Base-by-base conservation (phyloP, 2,888 invertebrate species). In the Oscheius sp. region DNA sequence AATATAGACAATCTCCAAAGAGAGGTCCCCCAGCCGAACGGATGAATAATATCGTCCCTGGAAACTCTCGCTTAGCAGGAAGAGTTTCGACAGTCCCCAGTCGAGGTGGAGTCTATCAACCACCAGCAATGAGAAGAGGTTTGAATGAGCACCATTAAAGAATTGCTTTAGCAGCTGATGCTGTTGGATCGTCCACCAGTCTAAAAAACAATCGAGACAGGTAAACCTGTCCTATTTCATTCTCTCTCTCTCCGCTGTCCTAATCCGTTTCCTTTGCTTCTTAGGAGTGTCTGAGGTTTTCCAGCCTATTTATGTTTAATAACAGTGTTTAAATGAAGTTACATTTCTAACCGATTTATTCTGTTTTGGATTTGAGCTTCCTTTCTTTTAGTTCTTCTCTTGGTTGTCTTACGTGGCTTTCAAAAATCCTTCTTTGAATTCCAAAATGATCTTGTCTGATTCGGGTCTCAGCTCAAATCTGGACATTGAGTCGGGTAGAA, bases 121-220 rank as follows among this genome's bases (percentile, higher is more conserved):
- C 64, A 20, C 64, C 64, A n/a, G 64, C 50, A 3, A 34, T 48
- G 34, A 48, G 64, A 48, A 25, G 61, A 61, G 37, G 55, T 55
- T n/a, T 2, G 53, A 34, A 34, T 10, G 6, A 34, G 37, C 37
- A 34, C 37, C 6, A 34, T 10, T 10, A 34, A 34, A 4, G 6
- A 8, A 17, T 34, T 5, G 12, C 34, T 55, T n/a, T 25, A 55
- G 61, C 61, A 25, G 27, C 61, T 25, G 61, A 61, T 17, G 17
- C 42, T 20, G 45, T 61, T 17, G 61, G 45, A 25, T 25, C 61
- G 2, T 45, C 45, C 12, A 31, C 61, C 20, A 34, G 34, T 55
- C 20, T 33, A 17, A 55, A 55, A 15, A 42, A 15, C 25, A 61
- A 39, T 17, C 61, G 61, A 10, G 45, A 61, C 61, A 61, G 61